phyloP scores from a whole-genome alignment of 2,797 vertebrate species.

The Coregonus suidteri region DNA sequence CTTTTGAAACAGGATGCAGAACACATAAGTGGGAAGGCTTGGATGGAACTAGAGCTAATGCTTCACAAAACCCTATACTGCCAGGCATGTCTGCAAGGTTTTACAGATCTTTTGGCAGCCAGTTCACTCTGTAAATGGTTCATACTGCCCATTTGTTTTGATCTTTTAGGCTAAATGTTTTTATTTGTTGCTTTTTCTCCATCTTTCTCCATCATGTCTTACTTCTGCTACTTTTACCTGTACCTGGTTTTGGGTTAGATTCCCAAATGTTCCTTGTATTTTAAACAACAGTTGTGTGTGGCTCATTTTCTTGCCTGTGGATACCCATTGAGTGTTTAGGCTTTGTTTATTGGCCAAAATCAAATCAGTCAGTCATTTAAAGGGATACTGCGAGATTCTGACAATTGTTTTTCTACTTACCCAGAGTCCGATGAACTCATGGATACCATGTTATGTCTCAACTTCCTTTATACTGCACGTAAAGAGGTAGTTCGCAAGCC shows the following conservation, averaged over 20 bases:
- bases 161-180: conserved; percentile 23
- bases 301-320: conserved; percentile 43
- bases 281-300: conserved; percentile 40
- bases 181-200: conserved; percentile 11
- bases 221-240: conserved; percentile 19
- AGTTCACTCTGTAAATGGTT: conserved; percentile 36
- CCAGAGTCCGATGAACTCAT: neutral
- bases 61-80: neutral
- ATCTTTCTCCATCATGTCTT: conserved; percentile 35
- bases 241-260: neutral
- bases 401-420: neutral
- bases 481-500: neutral
- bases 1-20: neutral
- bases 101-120: conserved; percentile 27
- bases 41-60: neutral
- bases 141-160: conserved; percentile 48
- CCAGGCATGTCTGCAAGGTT: conserved; percentile 1
- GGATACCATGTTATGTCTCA: neutral
- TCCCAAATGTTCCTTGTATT: conserved; percentile 27
- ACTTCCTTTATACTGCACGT: too few relatives aligned
- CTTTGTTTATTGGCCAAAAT: conserved; percentile 43
- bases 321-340: conserved; percentile 27
- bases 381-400: neutral
- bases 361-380: conserved; percentile 18
- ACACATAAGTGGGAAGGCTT: neutral